phyloP scores from a whole-genome alignment of 2,113 vertebrate species.

The Saguinus midas region DNA sequence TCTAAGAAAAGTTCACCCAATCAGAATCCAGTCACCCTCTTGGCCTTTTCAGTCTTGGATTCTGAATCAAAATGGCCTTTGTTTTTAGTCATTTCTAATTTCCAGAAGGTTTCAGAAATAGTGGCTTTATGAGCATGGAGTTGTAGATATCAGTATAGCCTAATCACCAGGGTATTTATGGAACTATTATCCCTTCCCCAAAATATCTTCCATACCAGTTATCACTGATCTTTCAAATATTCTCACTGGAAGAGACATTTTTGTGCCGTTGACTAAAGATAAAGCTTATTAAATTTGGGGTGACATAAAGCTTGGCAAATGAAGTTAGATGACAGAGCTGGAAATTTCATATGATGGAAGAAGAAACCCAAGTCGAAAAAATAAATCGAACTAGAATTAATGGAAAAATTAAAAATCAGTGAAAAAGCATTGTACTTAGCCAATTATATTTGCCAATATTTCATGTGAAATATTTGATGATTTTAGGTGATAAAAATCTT shows the following conservation, averaged over 20 bases:
- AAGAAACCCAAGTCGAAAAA: not conserved
- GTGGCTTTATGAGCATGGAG: not conserved
- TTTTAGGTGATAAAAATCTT: not conserved
- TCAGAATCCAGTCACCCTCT: not conserved
- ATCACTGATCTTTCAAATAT: not conserved
- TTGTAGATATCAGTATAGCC: not conserved
- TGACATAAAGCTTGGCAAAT: not conserved
- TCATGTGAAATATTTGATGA: not conserved
- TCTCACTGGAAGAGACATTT: not conserved
- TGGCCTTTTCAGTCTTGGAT: constrained; percentile 6
- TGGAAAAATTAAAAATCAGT: not conserved
- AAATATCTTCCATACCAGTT: not conserved
- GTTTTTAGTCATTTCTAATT: not conserved
- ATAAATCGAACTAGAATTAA: not conserved
- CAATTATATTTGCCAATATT: not conserved
- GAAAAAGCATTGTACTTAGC: not conserved
- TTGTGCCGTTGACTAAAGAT: not conserved
- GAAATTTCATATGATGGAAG: not conserved
- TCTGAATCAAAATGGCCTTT: not conserved
- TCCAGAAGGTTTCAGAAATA: not conserved
- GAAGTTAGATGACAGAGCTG: not conserved
- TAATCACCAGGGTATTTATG: not conserved
- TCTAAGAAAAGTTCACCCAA: constrained; percentile 2
- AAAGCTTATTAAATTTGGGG: not conserved
- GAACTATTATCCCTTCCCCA: not conserved